Conservation (phyloP, 2,888 invertebrate genomes). For the Sarcophaga carnaria region DNA sequence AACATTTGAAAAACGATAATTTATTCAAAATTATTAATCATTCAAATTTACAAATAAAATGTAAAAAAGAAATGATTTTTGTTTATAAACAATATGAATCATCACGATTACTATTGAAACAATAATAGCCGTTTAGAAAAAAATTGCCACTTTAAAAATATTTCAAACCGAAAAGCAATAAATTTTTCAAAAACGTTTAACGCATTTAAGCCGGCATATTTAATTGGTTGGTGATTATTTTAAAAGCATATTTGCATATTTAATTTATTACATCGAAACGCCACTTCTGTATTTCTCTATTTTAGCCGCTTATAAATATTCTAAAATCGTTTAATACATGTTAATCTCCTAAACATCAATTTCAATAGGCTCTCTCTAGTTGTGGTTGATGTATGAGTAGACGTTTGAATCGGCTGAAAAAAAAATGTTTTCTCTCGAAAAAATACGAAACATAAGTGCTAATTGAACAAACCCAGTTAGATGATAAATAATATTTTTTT, state of each 20-base stretch:
- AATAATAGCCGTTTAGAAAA: not conserved
- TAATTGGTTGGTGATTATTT: not conserved
- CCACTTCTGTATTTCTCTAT: not conserved
- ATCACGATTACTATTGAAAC: not conserved
- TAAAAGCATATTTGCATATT: not conserved
- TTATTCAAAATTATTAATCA: not conserved
- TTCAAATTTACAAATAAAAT: too few species aligned
- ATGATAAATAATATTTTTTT: not conserved
- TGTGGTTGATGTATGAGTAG: not conserved
- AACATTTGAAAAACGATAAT: not conserved
- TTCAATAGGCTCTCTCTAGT: not conserved
- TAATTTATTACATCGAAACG: not conserved
- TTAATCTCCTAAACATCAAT: not conserved
- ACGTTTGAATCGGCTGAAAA: too few species aligned
- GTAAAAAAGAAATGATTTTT: not conserved
- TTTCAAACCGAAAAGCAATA: not conserved
- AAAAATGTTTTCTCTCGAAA: not conserved
- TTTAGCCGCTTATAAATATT: not conserved
- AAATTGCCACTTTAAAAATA: not conserved
- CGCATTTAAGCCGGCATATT: not conserved
- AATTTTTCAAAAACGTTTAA: not conserved
- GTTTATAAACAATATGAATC: not conserved
- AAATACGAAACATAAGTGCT: slow-evolving; percentile 25
- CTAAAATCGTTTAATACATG: not conserved
- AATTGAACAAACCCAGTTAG: slow-evolving; percentile 31